phyloP scores from a whole-genome alignment of 2,113 vertebrate genomes.

The Alethe diademata region DNA sequence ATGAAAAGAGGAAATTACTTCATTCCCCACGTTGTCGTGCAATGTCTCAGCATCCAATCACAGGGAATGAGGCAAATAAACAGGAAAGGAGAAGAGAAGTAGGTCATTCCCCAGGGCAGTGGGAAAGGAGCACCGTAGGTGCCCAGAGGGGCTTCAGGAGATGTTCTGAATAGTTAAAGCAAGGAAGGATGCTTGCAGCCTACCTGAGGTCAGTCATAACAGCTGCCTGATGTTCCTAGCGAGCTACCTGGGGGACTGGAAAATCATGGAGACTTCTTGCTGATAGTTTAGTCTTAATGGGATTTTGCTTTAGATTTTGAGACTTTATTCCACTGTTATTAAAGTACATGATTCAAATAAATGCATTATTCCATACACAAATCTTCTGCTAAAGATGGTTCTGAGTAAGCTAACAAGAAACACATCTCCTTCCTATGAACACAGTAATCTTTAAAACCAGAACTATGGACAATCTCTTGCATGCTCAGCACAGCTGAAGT shows the following conservation, averaged over 20 bases:
- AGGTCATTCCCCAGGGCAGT: not conserved
- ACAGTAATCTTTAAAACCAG: not conserved
- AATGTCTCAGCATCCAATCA: conserved; percentile 49
- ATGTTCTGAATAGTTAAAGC: not conserved
- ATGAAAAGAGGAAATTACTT: conserved; percentile 62
- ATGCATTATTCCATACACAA: not conserved
- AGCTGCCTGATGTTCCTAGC: not conserved
- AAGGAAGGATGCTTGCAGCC: not conserved
- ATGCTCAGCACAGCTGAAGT: not conserved
- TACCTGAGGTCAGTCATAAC: not conserved
- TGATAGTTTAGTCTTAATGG: not conserved
- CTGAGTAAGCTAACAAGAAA: not conserved
- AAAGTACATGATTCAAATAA: not conserved
- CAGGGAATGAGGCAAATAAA: conserved; percentile 35
- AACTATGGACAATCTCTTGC: not conserved
- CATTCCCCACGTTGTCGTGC: not conserved
- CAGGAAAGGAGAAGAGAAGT: conserved; percentile 52
- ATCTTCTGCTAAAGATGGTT: not conserved
- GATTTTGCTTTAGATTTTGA: not conserved
- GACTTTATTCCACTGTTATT: not conserved
- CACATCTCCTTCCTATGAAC: not conserved
- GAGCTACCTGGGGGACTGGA: not conserved
- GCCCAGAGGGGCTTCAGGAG: not conserved
- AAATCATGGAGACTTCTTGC: not conserved
- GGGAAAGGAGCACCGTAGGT: not conserved